Conservation (phyloP, 2,888 invertebrate genomes). For the Muscina levida region DNA sequence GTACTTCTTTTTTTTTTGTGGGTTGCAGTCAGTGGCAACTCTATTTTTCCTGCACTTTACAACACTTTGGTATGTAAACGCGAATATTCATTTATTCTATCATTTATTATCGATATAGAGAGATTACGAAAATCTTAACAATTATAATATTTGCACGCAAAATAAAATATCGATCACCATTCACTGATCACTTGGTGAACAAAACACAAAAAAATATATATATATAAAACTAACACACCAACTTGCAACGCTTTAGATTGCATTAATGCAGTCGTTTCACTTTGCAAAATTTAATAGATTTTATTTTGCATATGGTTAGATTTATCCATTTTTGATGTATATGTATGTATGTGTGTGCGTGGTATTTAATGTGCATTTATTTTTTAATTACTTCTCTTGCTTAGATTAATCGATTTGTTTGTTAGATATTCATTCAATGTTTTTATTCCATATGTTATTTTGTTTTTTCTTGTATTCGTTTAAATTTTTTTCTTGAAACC, state of each 20-base stretch:
- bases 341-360: too few species aligned
- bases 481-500: constrained; percentile 26
- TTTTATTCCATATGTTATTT: neutral
- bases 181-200: neutral
- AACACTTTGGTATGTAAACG: neutral
- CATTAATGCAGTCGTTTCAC: neutral
- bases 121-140: constrained; percentile 19
- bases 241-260: neutral
- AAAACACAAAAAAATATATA: neutral
- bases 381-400: neutral
- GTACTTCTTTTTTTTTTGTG: too few species aligned
- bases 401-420: constrained; percentile 23
- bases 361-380: neutral
- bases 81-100: neutral
- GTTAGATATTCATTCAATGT: neutral
- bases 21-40: constrained; percentile 10
- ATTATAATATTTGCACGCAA: constrained; percentile 28
- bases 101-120: neutral
- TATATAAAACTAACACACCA: neutral
- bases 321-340: constrained; percentile 3
- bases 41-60: neutral
- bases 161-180: constrained; percentile 8
- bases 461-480: neutral
- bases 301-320: too few species aligned
- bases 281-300: neutral